Evolutionary conservation across 2,113 vertebrate genomes (phyloP).

Genomic region (Periophthalmus modestus): DNA sequence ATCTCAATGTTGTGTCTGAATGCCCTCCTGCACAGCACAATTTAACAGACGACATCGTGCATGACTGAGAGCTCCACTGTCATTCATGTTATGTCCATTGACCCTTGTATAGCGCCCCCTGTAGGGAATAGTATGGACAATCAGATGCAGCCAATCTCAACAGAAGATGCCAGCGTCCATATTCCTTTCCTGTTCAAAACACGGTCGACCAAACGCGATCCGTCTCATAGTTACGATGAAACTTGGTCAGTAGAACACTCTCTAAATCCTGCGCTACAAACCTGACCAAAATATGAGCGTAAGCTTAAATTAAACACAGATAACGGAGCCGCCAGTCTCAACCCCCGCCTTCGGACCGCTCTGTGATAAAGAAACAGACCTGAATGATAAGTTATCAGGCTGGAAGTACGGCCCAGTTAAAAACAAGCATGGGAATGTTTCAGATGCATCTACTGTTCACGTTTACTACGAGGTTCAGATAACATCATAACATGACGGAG

Average conservation of each 20-base stretch:
- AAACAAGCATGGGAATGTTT: not conserved
- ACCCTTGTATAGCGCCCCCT: too few relatives aligned
- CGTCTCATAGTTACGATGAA: too few relatives aligned
- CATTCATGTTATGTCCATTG: too few relatives aligned
- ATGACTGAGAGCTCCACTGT: too few relatives aligned
- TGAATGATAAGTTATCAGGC: conserved; percentile 52
- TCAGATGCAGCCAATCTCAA: not conserved
- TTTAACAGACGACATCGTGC: too few relatives aligned
- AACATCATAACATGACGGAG: not conserved
- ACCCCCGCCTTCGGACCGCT: conserved; percentile 31
- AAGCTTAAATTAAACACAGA: conserved; percentile 50
- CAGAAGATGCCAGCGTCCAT: not conserved
- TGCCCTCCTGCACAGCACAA: too few relatives aligned
- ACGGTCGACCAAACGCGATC: not conserved
- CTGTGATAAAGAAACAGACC: conserved; percentile 41
- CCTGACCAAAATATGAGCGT: not conserved
- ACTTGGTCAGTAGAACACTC: too few relatives aligned
- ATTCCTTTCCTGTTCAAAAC: not conserved
- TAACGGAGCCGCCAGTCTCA: conserved; percentile 52
- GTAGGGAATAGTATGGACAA: too few relatives aligned
- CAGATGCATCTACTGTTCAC: not conserved
- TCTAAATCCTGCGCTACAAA: not conserved
- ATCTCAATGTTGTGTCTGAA: too few relatives aligned
- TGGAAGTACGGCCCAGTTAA: conserved; percentile 35
- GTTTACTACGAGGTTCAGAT: not conserved